phyloP scores from a whole-genome alignment of 2,113 vertebrate genomes.

The Mus spicilegus region DNA sequence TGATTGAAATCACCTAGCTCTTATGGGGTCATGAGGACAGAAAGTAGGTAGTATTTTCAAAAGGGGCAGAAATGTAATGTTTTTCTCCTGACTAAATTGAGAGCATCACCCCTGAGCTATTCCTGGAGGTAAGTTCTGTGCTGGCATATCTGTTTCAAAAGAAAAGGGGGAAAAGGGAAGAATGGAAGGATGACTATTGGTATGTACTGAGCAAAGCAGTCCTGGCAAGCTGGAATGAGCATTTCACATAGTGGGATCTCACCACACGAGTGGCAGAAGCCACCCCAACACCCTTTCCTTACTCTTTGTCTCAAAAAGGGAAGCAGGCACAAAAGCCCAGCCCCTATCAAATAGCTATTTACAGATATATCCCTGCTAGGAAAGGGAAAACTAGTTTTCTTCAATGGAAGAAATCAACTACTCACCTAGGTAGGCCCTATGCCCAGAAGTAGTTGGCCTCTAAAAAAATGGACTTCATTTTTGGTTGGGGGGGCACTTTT shows the following conservation, averaged over 20 bases:
- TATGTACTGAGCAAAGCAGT: conserved; percentile 3
- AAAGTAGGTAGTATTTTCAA: background rate
- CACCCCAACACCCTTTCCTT: background rate
- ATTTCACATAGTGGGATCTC: background rate
- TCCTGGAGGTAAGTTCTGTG: conserved; percentile 64
- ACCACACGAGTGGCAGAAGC: background rate
- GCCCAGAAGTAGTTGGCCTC: background rate
- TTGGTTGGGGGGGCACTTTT: background rate
- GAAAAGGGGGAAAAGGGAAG: background rate
- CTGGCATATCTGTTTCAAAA: conserved; percentile 48
- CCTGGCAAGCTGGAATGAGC: background rate
- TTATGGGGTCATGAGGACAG: background rate
- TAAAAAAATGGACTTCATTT: background rate
- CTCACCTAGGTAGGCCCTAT: background rate
- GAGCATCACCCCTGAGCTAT: conserved; percentile 69
- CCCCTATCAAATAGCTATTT: background rate
- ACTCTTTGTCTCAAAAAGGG: background rate
- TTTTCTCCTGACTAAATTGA: conserved; percentile 60
- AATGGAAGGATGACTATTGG: conserved; percentile 36
- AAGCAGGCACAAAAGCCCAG: background rate
- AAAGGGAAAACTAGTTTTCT: background rate
- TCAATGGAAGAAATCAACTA: background rate
- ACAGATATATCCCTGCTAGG: background rate
- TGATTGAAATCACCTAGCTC: background rate
- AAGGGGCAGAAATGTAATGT: conserved; percentile 39